Evolutionary conservation across 2,888 invertebrate genomes (phyloP), one percentile per base, ranked within the genome.

Genomic region (Monopis laevigella): DNA sequence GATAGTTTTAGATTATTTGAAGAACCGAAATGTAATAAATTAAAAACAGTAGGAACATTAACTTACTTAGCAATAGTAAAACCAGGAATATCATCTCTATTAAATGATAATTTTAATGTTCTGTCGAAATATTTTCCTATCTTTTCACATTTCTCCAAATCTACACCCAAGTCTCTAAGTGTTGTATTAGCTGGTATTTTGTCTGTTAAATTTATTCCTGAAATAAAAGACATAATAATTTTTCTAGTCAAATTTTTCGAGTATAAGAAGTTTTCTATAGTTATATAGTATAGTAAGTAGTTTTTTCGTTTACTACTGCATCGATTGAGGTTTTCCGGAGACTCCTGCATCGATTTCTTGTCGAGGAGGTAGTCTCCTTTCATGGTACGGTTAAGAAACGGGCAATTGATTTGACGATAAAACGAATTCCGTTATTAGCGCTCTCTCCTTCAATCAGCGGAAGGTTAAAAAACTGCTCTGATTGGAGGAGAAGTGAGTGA

Each of bases 31-130:
- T n/a, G n/a, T n/a, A n/a, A n/a, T n/a, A n/a, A 8, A 24, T 24
- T 24, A 24, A 24, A 24, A 24, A 5, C 10, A 24, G 24, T 7
- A n/a, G n/a, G n/a, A n/a, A n/a, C n/a, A n/a, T n/a, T n/a, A 10
- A 36, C 36, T 36, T 36, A 36, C 36, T 19, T 36, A 18, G 36
- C 19, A 21, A 36, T 21, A 3, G 36, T 36, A 4, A 36, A 36
- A 3, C 4, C 36, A 6, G 18, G 18, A n/a, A 36, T 12, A 21
- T 36, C 36, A 2, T 36, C 21, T 36, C 36, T 36, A 11, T 36
- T 18, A 12, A 36, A 21, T 2, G 36, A 4, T 12, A 19, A 12
- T 8, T 21, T 36, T 4, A 36, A 7, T 12, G n/a, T 3, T 2
- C 12, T 28, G 3, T 40, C 40, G 11, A 40, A 28, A 29, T 28